Percentiles rank a stretch among this genome's conserved stretches.
These are phyloP conservation scores for Burhinus bistriatus DNA, from an alignment of 2,113 vertebrate genomes.

Conservation along the genomic window DNA sequence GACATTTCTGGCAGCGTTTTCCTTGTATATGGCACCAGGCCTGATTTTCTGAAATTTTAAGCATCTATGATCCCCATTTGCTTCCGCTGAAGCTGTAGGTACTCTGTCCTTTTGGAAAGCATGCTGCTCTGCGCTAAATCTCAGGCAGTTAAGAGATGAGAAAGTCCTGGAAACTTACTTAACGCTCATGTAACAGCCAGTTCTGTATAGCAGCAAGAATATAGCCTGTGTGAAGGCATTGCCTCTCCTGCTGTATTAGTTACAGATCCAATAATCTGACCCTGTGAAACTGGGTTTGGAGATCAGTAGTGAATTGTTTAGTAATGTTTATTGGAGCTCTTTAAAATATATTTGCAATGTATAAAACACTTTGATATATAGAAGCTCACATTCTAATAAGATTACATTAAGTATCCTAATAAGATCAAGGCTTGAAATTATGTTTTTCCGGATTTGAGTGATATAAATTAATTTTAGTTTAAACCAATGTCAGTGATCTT, in stretches of 20 bases:
- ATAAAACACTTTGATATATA: constrained; percentile 65
- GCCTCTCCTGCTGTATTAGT: neutral
- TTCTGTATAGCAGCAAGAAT: neutral
- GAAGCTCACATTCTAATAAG: constrained; percentile 60
- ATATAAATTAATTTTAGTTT: constrained; percentile 68
- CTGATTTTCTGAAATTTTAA: constrained; percentile 58
- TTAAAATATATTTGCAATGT: constrained; percentile 60
- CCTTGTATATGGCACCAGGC: constrained; percentile 35
- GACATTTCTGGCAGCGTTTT: constrained; percentile 42
- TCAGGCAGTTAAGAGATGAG: constrained; percentile 24
- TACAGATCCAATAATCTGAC: constrained; percentile 14
- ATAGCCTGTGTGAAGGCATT: neutral
- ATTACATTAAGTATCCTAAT: constrained; percentile 68
- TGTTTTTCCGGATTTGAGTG: constrained; percentile 65
- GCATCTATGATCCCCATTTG: constrained; percentile 38
- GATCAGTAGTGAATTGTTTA: constrained; percentile 37
- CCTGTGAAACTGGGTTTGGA: constrained; percentile 34
- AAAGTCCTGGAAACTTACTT: constrained; percentile 42
- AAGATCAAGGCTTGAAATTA: constrained; percentile 68
- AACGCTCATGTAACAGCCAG: neutral
- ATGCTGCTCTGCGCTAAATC: constrained; percentile 1
- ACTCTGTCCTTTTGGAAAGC: constrained; percentile 38
- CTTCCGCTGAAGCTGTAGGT: constrained; percentile 24
- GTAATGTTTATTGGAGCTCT: constrained; percentile 50
- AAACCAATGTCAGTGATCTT: constrained; percentile 44